Evolutionary conservation across 2,797 vertebrate species (phyloP).

Genomic region (Phrynocephalus guinanensis): DNA sequence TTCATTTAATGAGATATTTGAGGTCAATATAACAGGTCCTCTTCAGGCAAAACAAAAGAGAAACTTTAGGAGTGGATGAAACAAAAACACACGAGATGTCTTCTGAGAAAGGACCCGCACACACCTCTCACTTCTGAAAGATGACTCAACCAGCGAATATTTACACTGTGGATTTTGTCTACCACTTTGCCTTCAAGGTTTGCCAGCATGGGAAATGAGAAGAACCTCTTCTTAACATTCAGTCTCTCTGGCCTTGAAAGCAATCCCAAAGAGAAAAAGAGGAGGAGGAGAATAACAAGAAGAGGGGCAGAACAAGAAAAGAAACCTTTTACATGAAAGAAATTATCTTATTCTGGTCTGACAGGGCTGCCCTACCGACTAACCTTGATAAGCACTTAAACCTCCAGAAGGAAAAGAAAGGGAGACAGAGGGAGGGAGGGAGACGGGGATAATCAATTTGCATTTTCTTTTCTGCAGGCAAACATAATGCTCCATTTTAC

Average conservation of each 20-base stretch:
- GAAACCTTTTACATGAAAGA: conserved; percentile 50
- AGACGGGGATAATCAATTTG: conserved; percentile 73
- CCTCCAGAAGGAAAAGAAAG: conserved; percentile 50
- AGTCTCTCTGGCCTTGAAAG: conserved; percentile 59
- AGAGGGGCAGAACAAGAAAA: neutral
- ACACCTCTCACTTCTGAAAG: neutral
- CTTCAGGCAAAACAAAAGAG: neutral
- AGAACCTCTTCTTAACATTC: conserved; percentile 58
- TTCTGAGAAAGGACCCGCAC: neutral
- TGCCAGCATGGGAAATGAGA: conserved; percentile 49
- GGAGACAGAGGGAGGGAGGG: conserved; percentile 73
- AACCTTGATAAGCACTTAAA: conserved; percentile 76
- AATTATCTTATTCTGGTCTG: conserved; percentile 67
- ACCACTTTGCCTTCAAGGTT: conserved; percentile 57
- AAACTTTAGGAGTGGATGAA: neutral
- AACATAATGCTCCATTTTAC: conserved; percentile 73
- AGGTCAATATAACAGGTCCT: neutral
- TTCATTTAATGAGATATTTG: neutral
- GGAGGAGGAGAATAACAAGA: rapidly evolving
- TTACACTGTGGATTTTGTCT: conserved; percentile 22
- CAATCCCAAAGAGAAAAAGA: conserved; percentile 14
- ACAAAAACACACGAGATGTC: too few relatives aligned
- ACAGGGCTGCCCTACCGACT: conserved; percentile 67
- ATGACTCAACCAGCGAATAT: neutral
- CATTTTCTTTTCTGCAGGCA: conserved; percentile 76